phyloP scores from a whole-genome alignment of 2,888 invertebrate genomes.

The Cosmia pyralina region DNA sequence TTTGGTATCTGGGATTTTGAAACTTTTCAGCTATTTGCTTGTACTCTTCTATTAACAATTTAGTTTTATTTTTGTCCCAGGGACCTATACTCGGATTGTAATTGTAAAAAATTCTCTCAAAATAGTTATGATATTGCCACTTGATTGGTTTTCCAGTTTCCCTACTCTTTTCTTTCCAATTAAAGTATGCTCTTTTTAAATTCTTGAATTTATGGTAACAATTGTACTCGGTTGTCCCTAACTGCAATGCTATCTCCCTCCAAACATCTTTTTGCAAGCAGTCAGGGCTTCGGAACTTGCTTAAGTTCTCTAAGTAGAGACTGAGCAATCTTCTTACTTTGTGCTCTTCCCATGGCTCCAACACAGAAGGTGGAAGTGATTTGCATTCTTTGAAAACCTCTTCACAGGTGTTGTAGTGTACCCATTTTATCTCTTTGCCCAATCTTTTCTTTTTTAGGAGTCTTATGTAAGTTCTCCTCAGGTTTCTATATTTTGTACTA shows the following conservation, averaged over 20 bases:
- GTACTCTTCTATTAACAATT: slow-evolving; percentile 79
- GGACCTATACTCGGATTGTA: slow-evolving; percentile 77
- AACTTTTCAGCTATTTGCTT: slow-evolving; percentile 82
- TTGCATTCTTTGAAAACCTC: slow-evolving; percentile 85
- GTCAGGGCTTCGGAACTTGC: slow-evolving; percentile 76
- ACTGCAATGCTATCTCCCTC: slow-evolving; percentile 81
- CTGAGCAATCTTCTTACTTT: slow-evolving; percentile 79
- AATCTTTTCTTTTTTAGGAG: slow-evolving; percentile 82
- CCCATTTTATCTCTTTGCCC: slow-evolving; percentile 86
- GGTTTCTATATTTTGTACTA: slow-evolving; percentile 81
- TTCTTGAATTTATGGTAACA: slow-evolving; percentile 87
- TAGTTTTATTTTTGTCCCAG: slow-evolving; percentile 82
- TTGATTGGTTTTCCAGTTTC: slow-evolving; percentile 80
- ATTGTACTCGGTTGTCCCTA: slow-evolving; percentile 83
- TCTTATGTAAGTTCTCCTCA: slow-evolving; percentile 83
- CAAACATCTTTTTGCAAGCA: slow-evolving; percentile 85
- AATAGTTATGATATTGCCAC: slow-evolving; percentile 84
- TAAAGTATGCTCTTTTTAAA: slow-evolving; percentile 84
- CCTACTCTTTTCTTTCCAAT: slow-evolving; percentile 78
- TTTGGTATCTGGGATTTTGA: slow-evolving; percentile 80
- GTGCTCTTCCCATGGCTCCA: slow-evolving; percentile 85
- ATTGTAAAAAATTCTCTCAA: slow-evolving; percentile 85
- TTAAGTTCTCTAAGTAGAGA: slow-evolving; percentile 83
- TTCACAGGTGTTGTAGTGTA: slow-evolving; percentile 82
- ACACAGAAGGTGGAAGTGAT: slow-evolving; percentile 72